A percentile compares a stretch with the other conserved stretches of the same genome.
Evolutionary conservation across 1,140 invertebrate genomes (phyloP).

Genomic region (Drosophila lacteicornis): DNA sequence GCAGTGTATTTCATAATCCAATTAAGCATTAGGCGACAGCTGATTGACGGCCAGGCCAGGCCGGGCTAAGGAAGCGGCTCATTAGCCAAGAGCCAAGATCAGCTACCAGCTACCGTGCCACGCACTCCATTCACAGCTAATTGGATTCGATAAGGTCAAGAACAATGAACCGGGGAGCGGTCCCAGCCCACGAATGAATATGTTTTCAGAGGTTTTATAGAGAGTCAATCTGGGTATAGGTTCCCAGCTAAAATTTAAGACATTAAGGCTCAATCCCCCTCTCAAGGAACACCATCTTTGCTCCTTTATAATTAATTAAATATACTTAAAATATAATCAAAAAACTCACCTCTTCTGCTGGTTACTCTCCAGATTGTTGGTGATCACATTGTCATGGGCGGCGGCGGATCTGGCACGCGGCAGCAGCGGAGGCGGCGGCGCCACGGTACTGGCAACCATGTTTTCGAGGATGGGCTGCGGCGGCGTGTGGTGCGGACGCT

Average conservation of each 20-base stretch:
- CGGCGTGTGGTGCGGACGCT: conserved; percentile 77
- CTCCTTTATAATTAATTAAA: neutral
- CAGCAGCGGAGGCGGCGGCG: conserved; percentile 56
- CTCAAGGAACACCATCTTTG: neutral
- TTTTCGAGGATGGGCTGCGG: conserved; percentile 71
- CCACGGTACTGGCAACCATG: conserved; percentile 15
- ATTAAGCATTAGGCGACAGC: conserved; percentile 80
- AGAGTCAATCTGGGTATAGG: no score
- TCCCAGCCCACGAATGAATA: neutral
- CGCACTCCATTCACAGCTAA: conserved; percentile 69
- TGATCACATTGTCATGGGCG: conserved; percentile 71
- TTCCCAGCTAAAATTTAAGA: neutral
- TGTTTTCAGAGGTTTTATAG: no score
- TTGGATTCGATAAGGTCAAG: conserved; percentile 81
- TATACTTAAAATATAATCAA: neutral
- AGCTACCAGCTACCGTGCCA: conserved; percentile 65
- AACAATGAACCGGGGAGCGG: conserved; percentile 58
- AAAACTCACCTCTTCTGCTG: conserved; percentile 71
- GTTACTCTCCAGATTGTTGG: conserved; percentile 76
- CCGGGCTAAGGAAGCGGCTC: conserved; percentile 68
- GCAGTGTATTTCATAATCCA: conserved; percentile 76
- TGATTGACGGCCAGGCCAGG: conserved; percentile 62
- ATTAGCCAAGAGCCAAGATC: conserved; percentile 53
- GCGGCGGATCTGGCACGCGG: conserved; percentile 50
- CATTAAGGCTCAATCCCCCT: neutral